Percentiles rank a stretch among this genome's conserved stretches.
Evolutionary conservation across 1,140 invertebrate species (phyloP).

Genomic region (Bathynomus jamesi): DNA sequence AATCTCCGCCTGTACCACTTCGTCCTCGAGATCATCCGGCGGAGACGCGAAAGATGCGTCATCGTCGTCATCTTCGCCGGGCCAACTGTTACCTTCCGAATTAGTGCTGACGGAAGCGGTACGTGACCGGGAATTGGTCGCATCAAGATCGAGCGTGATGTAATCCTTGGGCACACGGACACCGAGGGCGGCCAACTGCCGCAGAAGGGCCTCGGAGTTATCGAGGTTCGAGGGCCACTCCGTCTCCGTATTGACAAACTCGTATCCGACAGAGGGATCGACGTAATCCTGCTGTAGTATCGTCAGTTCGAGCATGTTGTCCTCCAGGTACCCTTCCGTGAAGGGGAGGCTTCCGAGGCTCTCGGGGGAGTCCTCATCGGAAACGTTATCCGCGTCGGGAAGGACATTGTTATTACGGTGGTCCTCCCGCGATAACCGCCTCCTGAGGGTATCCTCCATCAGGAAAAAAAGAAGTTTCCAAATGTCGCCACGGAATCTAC

Average conservation of each 20-base stretch:
- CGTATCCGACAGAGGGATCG: neutral
- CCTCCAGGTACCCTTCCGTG: neutral
- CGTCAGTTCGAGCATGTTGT: neutral
- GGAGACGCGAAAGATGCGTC: neutral
- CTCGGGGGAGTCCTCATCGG: neutral
- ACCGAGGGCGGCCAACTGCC: slow-evolving; percentile 23
- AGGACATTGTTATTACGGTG: neutral
- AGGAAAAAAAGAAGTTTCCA: no score
- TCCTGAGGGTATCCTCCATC: neutral
- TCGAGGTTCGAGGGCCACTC: slow-evolving; percentile 11
- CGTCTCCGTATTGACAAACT: neutral
- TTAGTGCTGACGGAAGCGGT: slow-evolving; percentile 21
- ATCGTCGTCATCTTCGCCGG: neutral
- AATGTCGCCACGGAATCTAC: no score
- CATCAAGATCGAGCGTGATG: slow-evolving; percentile 25
- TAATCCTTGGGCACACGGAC: slow-evolving; percentile 29
- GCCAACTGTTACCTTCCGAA: slow-evolving; percentile 10
- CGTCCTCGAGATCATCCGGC: slow-evolving; percentile 12
- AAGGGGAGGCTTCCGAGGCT: neutral
- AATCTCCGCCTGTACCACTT: slow-evolving; percentile 32
- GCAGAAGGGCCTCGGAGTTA: slow-evolving; percentile 26
- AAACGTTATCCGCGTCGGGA: neutral
- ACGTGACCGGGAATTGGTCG: slow-evolving; percentile 11
- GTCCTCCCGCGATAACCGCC: neutral
- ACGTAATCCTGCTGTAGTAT: neutral